Base-by-base conservation (phyloP, 2,888 invertebrate genomes). In the Eutolmus rufibarbis region DNA sequence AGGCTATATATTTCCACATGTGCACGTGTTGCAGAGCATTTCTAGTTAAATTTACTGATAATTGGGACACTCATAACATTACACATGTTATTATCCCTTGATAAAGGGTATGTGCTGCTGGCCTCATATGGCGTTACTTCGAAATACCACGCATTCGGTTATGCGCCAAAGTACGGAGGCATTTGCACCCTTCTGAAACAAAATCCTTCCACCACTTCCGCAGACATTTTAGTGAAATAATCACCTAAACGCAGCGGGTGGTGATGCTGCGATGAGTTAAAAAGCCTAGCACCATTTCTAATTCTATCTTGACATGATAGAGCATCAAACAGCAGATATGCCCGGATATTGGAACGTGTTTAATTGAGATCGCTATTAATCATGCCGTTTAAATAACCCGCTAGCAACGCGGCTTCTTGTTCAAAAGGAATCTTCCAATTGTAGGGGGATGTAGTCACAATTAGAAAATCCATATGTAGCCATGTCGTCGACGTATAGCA, bases 321-420 rank as follows among this genome's bases (percentile, higher is more conserved):
- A 74, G 79, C 81, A 78, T 74, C 85, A 85, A 85, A 85, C 28
- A 23, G 28, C 46, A 85, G 74, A 85, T 85, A 85, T 46, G 34
- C 85, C 19, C 66, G 74, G 85, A 74, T 85, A 74, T 74, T 46
- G 85, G 85, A 46, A 85, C 85, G 85, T 85, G 85, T 86, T 86
- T 86, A 86, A 86, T 86, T 86, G 86, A 86, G 86, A 86, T 78
- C 77, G 40, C 66, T 74, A 86, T 86, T 86, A 86, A 86, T 86
- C 86, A 86, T 79, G 66, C 31, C 78, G 66, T 31, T 86, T 86
- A 78, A 78, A 78, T 12, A 77, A 23, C 51, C 86, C 85, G 74
- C 85, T 46, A 74, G 74, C 46, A 28, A 43, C 43, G 85, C 74
- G 85, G 74, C 66, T 66, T 46, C 46, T 31, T 46, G 28, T 46